A percentile compares a stretch with the other conserved stretches of the same genome.
Evolutionary conservation across 2,888 invertebrate genomes (phyloP).

Genomic region (Epinotia bilunana): DNA sequence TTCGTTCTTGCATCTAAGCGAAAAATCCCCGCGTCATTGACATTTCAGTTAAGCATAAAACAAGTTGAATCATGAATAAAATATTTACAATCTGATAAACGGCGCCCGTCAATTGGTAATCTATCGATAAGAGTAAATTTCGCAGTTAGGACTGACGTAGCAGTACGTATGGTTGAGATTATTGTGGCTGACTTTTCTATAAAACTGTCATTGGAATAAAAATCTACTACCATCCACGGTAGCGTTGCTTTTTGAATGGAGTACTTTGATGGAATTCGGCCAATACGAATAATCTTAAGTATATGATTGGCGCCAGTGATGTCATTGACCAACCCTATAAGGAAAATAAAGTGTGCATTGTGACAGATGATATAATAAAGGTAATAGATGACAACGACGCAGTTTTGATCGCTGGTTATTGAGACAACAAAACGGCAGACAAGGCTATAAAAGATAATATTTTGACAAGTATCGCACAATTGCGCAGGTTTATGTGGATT

Average conservation of each 20-base stretch:
- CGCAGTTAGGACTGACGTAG: slow-evolving; percentile 33
- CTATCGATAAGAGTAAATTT: slow-evolving; percentile 32
- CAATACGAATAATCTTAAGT: too few species aligned
- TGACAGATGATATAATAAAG: slow-evolving; percentile 10
- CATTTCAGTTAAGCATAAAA: slow-evolving; percentile 27
- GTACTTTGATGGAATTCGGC: too few species aligned
- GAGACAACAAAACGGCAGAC: neutral
- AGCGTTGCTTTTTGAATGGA: too few species aligned
- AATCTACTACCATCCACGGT: too few species aligned
- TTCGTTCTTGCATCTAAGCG: neutral
- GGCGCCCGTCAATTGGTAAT: slow-evolving; percentile 34
- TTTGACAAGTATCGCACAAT: neutral
- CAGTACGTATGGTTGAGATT: slow-evolving; percentile 8
- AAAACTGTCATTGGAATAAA: too few species aligned
- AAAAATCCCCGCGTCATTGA: slow-evolving; percentile 6
- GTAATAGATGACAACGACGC: slow-evolving; percentile 23
- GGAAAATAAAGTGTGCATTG: slow-evolving; percentile 30
- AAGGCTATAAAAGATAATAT: slow-evolving; percentile 6
- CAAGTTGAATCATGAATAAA: slow-evolving; percentile 41
- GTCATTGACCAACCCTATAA: slow-evolving; percentile 26
- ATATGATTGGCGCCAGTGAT: slow-evolving; percentile 37
- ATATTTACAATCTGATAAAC: slow-evolving; percentile 37
- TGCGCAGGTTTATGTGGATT: neutral
- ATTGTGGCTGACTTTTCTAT: too few species aligned
- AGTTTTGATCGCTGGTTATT: neutral